Conservation (phyloP, 1,140 invertebrate species). For the Hydropsyche tenuis region DNA sequence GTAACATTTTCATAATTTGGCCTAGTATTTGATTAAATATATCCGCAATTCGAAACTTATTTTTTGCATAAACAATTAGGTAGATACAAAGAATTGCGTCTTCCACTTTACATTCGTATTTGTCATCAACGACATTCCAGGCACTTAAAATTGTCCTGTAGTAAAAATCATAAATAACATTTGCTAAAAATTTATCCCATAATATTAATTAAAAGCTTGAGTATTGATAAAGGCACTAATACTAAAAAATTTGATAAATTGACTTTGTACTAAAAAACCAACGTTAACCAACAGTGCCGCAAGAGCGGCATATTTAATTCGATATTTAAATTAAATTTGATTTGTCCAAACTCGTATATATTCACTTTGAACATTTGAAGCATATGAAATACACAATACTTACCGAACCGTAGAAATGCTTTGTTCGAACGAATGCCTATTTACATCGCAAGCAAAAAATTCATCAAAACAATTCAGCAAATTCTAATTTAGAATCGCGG, state of each 20-base stretch:
- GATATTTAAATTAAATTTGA: no score
- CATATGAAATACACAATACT: neutral
- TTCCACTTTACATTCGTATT: no score
- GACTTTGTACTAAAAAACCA: neutral
- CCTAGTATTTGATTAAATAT: neutral
- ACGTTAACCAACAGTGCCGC: no score
- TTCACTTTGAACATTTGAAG: no score
- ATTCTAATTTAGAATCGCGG: slow-evolving; percentile 10
- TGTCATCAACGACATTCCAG: neutral
- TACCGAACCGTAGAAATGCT: neutral
- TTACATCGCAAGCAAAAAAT: neutral
- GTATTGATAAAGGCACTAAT: slow-evolving; percentile 7
- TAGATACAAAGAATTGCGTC: neutral
- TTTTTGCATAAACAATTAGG: neutral
- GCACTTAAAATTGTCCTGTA: neutral
- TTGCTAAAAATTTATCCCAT: neutral
- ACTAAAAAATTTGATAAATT: slow-evolving; percentile 1
- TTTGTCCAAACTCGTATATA: no score
- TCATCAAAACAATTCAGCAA: neutral
- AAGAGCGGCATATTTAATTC: no score
- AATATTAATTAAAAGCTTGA: neutral
- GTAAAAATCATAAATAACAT: neutral
- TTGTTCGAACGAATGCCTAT: neutral
- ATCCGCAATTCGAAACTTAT: slow-evolving; percentile 20
- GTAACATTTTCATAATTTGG: no score